phyloP scores from a whole-genome alignment of 2,888 invertebrate genomes.

The Polylopha cassiicola region DNA sequence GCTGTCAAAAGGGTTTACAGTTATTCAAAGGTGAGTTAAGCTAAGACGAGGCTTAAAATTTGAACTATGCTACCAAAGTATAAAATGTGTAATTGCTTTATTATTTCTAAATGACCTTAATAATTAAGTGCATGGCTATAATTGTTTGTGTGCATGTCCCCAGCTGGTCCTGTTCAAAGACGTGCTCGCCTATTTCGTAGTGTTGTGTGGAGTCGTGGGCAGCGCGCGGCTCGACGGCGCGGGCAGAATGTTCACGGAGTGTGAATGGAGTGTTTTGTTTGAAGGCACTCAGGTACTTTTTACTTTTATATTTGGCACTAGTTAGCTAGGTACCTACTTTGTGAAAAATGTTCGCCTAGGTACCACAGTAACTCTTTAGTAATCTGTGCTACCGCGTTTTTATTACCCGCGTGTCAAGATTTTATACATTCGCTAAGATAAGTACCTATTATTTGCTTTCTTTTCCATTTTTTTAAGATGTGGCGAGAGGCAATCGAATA shows the following conservation, averaged over 20 bases:
- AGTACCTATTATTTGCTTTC: background rate
- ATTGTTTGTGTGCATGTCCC: background rate
- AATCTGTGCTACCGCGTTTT: no score
- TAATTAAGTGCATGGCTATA: background rate
- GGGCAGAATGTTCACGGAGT: conserved; percentile 44
- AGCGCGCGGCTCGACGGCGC: conserved; percentile 50
- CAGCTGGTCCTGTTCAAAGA: conserved; percentile 68
- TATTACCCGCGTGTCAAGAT: no score
- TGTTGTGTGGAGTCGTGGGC: conserved; percentile 48
- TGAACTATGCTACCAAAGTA: no score
- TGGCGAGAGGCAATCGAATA: conserved; percentile 68
- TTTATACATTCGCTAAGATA: no score
- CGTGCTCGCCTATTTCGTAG: conserved; percentile 50
- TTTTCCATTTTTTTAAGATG: conserved; percentile 39
- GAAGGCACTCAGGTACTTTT: conserved; percentile 53
- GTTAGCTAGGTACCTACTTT: no score
- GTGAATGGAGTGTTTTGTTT: conserved; percentile 56
- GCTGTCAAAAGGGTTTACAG: conserved; percentile 62
- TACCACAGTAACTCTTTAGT: no score
- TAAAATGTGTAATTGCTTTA: no score
- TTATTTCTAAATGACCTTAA: background rate
- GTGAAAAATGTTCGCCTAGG: no score
- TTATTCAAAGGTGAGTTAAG: conserved; percentile 60
- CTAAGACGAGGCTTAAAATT: no score
- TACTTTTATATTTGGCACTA: no score